Evolutionary conservation across 2,888 invertebrate species (phyloP).

Genomic region (Synergus laeviventris): DNA sequence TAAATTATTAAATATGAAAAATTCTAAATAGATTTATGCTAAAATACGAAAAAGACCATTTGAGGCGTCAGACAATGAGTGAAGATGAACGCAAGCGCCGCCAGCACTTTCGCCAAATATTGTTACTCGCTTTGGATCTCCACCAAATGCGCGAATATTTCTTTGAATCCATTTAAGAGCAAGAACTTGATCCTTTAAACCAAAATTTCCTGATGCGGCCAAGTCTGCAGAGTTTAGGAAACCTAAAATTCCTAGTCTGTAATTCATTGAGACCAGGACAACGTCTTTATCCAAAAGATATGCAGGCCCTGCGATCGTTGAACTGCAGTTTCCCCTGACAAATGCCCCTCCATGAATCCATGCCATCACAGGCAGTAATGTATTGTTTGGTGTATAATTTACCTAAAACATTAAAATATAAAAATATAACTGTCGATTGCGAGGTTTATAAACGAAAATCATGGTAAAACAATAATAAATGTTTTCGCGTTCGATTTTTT

Average conservation of each 20-base stretch:
- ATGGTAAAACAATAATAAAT: too few species aligned
- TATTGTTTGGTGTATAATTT: conserved; percentile 1
- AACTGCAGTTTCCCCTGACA: conserved; percentile 55
- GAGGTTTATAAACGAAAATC: background rate
- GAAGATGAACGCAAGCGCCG: conserved; percentile 52
- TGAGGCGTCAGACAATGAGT: conserved; percentile 52
- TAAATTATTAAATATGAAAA: background rate
- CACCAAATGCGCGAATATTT: conserved; percentile 65
- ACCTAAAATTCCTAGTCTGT: conserved; percentile 61
- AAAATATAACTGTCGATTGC: background rate
- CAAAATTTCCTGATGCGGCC: conserved; percentile 64
- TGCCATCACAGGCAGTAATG: conserved; percentile 59
- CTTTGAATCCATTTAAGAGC: conserved; percentile 65
- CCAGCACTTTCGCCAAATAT: conserved; percentile 67
- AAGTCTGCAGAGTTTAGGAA: conserved; percentile 42
- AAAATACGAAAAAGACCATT: conserved; percentile 44
- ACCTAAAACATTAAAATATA: background rate
- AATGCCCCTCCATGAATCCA: conserved; percentile 66
- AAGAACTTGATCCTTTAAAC: conserved; percentile 64
- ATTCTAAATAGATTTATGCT: background rate
- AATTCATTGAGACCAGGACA: conserved; percentile 66
- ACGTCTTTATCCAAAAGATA: conserved; percentile 62
- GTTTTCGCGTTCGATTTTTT: background rate
- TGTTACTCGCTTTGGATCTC: conserved; percentile 65
- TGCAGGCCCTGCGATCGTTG: conserved; percentile 59